Evolutionary conservation across 2,888 invertebrate genomes (phyloP), one percentile per base, ranked within the genome.

Genomic region (Entomobrya multifasciata): DNA sequence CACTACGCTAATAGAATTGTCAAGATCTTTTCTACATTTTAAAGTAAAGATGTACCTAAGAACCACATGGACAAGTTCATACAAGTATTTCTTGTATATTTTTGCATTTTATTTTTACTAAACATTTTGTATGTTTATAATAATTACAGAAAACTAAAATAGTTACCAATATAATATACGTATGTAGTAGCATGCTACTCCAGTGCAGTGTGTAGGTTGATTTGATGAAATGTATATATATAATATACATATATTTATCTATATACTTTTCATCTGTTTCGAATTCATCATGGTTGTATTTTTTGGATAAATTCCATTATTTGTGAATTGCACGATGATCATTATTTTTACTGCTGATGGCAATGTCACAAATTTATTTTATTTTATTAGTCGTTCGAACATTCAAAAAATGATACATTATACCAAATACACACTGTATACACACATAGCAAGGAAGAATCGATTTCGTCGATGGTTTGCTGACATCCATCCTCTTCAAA

Each of bases 281-380:
- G 49, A 52, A 79, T 79, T 79, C 65, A 65, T 79, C 79, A 65
- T 25, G 20, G 27, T 49, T 62, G 25, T 65, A 27, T 65, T 79
- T 78, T 52, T 65, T 79, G 79, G 79, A 79, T 52, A 67, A 67
- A 65, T 65, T 79, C 65, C 65, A 79, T 60, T 49, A 72, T 49
- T 60, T 49, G 65, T 30, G 65, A 74, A 62, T 65, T 79, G 57
- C 44, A 27, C n/a, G 72, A 72, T 72, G 72, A 72, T 30, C 47
- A 52, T 27, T 72, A 22, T 30, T 52, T 62, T 76, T 78, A 62
- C 60, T 72, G 49, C 72, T 49, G 60, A 41, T 62, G 60, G 44
- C 44, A 44, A n/a, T 60, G 72, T 44, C 60, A 62, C 77, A 79
- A 41, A 49, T 72, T 76, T 76, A 55, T 78, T 79, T 79, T 79